Base-by-base conservation (phyloP, 2,113 vertebrate species). In the Hemicordylus capensis region DNA sequence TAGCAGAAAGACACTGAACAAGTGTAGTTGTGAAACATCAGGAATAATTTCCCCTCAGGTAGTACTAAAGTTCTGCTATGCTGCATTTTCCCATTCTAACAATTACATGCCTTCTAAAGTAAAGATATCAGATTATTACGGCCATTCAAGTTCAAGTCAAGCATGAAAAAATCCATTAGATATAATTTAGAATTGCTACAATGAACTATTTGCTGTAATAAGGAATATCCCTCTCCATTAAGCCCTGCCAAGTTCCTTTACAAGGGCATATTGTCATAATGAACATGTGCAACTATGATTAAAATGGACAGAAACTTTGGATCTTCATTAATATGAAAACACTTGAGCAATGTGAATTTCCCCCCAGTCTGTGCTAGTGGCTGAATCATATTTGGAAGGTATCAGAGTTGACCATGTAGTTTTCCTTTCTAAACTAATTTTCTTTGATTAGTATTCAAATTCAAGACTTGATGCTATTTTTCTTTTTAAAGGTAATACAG, bases 101-200 rank as follows among this genome's bases (percentile, higher is more conserved):
- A 78, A 64, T 77, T 44, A 46, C 6, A n/a, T 54, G 61, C 42
- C 83, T 67, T 51, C 51, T 85, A 59, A 58, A 44, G 14, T 85
- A 78, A 78, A 59, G 37, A 58, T 78, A 85, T 78, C 51, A 69
- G 59, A 85, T 70, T 39, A 79, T 70, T 48, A 85, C 72, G 66
- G 51, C 31, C 42, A 85, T 78, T 85, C 31, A 58, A 58, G 51
- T 69, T 59, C 39, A 70, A 79, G 54, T 78, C 64, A 85, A 78
- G 64, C 83, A 85, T 85, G 83, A 78, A 70, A 75, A 79, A 70
- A 78, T 17, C 64, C 39, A 85, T 78, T 70, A 85, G 67, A 85
- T 39, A 4, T 70, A 70, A 85, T 70, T 79, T 70, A 48, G 58
- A 78, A 59, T 58, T 85, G n/a, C 37, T 70, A 70, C 14, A 72